Conservation (phyloP, 2,113 vertebrate species). For the Muscicapa adusta region DNA sequence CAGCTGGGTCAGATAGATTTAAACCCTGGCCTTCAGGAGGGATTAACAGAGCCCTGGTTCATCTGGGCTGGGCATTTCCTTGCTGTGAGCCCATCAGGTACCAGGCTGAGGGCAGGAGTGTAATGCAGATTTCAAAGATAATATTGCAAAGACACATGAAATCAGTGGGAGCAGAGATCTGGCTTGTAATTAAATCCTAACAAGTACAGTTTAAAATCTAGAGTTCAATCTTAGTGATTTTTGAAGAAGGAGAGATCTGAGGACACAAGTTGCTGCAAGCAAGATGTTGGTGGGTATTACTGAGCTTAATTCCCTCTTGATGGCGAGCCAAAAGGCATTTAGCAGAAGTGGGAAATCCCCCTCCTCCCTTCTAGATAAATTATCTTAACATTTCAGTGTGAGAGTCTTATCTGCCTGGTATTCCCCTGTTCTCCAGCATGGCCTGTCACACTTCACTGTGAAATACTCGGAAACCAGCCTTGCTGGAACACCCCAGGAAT, state of each 20-base stretch:
- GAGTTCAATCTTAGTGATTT: neutral
- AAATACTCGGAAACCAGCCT: neutral
- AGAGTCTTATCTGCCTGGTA: neutral
- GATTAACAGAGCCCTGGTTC: neutral
- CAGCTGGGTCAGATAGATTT: neutral
- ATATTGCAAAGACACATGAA: neutral
- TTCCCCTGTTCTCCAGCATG: fast-evolving
- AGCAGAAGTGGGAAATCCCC: neutral
- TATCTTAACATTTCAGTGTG: neutral
- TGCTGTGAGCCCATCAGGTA: neutral
- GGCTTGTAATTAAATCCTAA: neutral
- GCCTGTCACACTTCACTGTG: neutral
- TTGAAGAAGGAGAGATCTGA: neutral
- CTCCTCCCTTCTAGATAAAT: neutral
- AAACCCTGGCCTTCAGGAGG: neutral
- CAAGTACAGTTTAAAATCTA: neutral
- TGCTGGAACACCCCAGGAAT: neutral
- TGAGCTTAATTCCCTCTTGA: neutral
- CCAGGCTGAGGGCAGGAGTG: neutral
- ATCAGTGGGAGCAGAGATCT: neutral
- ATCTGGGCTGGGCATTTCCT: neutral
- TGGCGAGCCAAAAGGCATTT: neutral
- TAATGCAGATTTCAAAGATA: neutral
- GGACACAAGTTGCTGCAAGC: neutral
- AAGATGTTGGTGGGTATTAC: neutral